Conservation (phyloP, 2,113 vertebrate genomes). For the Budorcas taxicolor region DNA sequence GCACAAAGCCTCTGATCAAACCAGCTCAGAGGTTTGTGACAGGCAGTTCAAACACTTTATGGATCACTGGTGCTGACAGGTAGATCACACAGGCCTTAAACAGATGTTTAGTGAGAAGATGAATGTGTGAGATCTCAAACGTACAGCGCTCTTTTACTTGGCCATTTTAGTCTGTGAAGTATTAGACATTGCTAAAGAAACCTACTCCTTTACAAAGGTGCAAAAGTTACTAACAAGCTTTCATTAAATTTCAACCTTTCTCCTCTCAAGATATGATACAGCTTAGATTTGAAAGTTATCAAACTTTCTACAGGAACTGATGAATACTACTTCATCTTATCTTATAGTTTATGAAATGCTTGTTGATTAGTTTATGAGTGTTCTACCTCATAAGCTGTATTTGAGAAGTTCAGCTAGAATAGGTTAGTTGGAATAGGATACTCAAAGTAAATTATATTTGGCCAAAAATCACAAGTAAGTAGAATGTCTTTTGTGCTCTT, state of each 20-base stretch:
- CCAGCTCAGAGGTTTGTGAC: constrained; percentile 77
- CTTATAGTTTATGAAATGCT: background rate
- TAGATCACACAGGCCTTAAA: constrained; percentile 83
- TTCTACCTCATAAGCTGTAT: background rate
- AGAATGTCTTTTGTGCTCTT: background rate
- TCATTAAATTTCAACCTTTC: constrained; percentile 29
- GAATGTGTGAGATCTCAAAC: constrained; percentile 76
- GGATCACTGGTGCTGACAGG: constrained; percentile 82
- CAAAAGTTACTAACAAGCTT: constrained; percentile 65
- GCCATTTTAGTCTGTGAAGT: constrained; percentile 70
- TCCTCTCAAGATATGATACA: constrained; percentile 46
- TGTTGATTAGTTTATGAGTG: background rate
- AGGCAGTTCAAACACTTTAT: constrained; percentile 80
- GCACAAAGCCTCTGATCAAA: constrained; percentile 81
- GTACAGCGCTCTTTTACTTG: constrained; percentile 64
- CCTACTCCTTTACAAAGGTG: constrained; percentile 42
- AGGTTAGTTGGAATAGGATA: background rate
- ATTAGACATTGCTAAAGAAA: constrained; percentile 60
- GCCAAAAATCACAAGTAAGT: background rate
- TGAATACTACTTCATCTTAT: background rate
- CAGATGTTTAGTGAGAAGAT: constrained; percentile 83
- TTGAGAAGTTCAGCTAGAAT: background rate
- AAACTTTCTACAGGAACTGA: constrained; percentile 20
- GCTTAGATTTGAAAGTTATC: constrained; percentile 29
- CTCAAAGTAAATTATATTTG: constrained; percentile 41